Percentiles rank a stretch among this genome's conserved stretches.
These are phyloP conservation scores for Callipepla squamata DNA, from an alignment of 2,113 vertebrate species.

Conservation along the genomic window DNA sequence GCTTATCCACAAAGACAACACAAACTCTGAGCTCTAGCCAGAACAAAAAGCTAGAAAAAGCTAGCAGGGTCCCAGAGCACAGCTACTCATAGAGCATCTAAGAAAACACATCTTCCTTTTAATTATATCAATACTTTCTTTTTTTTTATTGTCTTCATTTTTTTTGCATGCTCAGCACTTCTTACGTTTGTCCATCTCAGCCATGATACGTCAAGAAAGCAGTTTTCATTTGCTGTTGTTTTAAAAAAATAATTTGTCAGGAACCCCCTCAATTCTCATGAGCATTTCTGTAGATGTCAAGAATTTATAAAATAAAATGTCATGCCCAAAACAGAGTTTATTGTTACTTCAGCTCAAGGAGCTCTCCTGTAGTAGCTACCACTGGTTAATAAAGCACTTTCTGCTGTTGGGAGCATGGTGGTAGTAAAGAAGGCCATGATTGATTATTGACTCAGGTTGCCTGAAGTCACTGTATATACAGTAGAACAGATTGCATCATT, in stretches of 20 bases:
- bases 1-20: not conserved
- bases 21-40: not conserved
- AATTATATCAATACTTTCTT: not conserved
- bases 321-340: not conserved
- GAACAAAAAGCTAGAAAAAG: not conserved
- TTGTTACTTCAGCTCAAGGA: not conserved
- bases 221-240: not conserved
- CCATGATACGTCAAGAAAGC: not conserved
- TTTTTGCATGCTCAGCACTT: not conserved
- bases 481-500: not conserved
- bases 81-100: not conserved
- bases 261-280: not conserved
- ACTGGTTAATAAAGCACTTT: not conserved
- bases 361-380: not conserved
- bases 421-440: not conserved
- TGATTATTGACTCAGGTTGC: not conserved
- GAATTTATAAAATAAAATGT: not conserved
- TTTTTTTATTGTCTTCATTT: not conserved
- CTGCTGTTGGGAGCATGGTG: not conserved
- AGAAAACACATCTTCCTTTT: not conserved
- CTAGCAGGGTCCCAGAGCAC: not conserved
- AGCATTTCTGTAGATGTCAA: not conserved
- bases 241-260: not conserved
- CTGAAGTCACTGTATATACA: not conserved
- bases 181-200: not conserved